Percentiles rank a stretch among this genome's conserved stretches.
These are phyloP conservation scores for Nixonia krombeini DNA, from an alignment of 1,140 invertebrate genomes.

Conservation along the genomic window DNA sequence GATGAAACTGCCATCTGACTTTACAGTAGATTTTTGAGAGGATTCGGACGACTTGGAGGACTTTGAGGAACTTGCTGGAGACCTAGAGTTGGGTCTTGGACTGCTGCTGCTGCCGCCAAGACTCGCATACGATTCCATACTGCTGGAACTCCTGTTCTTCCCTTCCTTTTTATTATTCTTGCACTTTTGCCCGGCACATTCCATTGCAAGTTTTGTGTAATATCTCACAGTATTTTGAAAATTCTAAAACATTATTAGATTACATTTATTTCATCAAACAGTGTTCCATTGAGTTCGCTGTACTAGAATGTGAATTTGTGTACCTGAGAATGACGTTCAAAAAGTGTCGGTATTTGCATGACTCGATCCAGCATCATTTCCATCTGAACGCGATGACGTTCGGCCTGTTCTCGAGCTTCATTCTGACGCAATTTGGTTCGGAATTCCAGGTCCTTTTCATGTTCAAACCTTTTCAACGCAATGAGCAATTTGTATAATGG, in stretches of 20 bases:
- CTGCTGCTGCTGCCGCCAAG: conserved; percentile 46
- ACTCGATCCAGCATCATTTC: conserved; percentile 80
- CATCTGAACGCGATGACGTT: conserved; percentile 79
- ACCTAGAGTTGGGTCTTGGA: conserved; percentile 59
- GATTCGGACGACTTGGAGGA: conserved; percentile 48
- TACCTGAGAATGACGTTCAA: conserved; percentile 81
- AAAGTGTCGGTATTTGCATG: conserved; percentile 78
- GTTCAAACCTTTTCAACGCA: conserved; percentile 72
- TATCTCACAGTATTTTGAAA: conserved; percentile 51
- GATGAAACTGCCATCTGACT: conserved; percentile 33
- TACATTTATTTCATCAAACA: too few relatives aligned
- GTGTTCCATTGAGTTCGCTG: too few relatives aligned
- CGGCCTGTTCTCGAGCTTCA: conserved; percentile 77
- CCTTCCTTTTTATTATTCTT: conserved; percentile 43
- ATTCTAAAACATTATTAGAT: conserved; percentile 58
- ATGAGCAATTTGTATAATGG: too few relatives aligned
- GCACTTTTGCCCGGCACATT: conserved; percentile 30
- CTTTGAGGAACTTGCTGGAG: conserved; percentile 56
- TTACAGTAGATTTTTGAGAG: conserved; percentile 36
- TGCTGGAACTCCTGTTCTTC: conserved; percentile 53
- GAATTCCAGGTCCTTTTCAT: conserved; percentile 76
- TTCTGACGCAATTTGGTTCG: conserved; percentile 76
- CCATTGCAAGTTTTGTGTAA: conserved; percentile 27
- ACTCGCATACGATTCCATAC: conserved; percentile 57
- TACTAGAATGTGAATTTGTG: too few relatives aligned